These are phyloP conservation scores for Leucosticte australis DNA, from an alignment of 2,113 vertebrate genomes.

Conservation along the genomic window DNA sequence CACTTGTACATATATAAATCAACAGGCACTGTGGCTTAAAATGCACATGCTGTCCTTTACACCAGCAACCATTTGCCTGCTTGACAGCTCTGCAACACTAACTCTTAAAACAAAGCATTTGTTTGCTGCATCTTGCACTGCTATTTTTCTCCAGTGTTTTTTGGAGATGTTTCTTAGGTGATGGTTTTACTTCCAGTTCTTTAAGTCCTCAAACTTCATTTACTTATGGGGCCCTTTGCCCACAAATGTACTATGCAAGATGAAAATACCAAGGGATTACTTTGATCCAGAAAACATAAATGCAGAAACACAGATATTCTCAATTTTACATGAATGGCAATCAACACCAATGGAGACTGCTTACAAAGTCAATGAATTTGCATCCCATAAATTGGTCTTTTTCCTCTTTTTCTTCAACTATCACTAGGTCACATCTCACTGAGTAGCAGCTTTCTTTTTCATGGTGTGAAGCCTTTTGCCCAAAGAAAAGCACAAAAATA, in stretches of 20 bases:
- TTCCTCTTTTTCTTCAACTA: not conserved
- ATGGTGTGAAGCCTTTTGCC: not conserved
- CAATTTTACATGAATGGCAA: not conserved
- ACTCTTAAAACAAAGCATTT: not conserved
- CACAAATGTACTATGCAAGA: not conserved
- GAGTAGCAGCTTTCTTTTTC: not conserved
- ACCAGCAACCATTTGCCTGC: not conserved
- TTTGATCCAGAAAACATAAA: not conserved
- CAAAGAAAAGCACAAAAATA: not conserved
- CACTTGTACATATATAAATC: not conserved
- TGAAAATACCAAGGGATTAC: not conserved
- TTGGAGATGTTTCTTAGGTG: not conserved
- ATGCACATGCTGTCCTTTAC: not conserved
- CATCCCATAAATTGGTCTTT: not conserved
- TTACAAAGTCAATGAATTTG: not conserved
- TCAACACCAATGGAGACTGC: not conserved
- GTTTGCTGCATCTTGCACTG: not conserved
- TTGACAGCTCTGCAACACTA: not conserved
- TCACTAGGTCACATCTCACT: not conserved
- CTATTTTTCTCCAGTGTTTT: not conserved
- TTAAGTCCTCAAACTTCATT: not conserved
- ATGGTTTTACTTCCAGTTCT: not conserved
- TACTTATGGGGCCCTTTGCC: not conserved
- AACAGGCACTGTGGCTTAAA: not conserved
- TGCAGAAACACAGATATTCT: not conserved